A percentile compares a stretch with the other conserved stretches of the same genome.
Conservation (phyloP, 2,888 invertebrate genomes). For the Peribatodes rhomboidaria region DNA sequence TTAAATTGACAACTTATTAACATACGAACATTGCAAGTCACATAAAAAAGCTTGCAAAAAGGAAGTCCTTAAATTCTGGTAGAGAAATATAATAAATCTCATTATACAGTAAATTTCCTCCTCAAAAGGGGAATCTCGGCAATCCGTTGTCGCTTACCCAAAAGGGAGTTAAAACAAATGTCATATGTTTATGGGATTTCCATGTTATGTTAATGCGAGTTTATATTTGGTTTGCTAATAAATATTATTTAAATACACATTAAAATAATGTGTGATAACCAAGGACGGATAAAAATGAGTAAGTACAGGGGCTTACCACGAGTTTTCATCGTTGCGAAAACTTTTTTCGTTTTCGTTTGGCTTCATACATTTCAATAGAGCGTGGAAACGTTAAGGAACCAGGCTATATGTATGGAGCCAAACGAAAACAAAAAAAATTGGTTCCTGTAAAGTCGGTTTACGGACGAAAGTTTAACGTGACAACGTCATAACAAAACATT, state of each 20-base stretch:
- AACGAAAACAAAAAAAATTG: no score
- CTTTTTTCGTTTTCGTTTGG: no score
- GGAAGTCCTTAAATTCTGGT: slow-evolving; percentile 25
- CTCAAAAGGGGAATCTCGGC: slow-evolving; percentile 65
- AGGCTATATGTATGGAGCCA: no score
- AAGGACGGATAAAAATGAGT: not conserved
- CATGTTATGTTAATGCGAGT: slow-evolving; percentile 81
- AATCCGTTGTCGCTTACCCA: slow-evolving; percentile 66
- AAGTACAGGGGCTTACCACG: no score
- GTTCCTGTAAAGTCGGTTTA: no score
- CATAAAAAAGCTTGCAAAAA: no score
- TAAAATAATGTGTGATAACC: slow-evolving; percentile 21
- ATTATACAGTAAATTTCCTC: slow-evolving; percentile 63
- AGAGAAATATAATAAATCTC: slow-evolving; percentile 52
- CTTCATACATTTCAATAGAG: not conserved
- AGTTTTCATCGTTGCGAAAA: no score
- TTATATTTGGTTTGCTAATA: slow-evolving; percentile 57
- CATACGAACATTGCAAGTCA: no score
- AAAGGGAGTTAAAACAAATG: slow-evolving; percentile 81
- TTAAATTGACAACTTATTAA: no score
- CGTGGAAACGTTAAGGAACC: not conserved
- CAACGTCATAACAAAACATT: no score
- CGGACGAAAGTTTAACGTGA: no score
- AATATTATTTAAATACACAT: slow-evolving; percentile 45
- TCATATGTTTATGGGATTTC: slow-evolving; percentile 83